Percentiles rank a stretch among this genome's conserved stretches.
Evolutionary conservation across 2,888 invertebrate species (phyloP).

Genomic region (Minunthozetes semirufus): DNA sequence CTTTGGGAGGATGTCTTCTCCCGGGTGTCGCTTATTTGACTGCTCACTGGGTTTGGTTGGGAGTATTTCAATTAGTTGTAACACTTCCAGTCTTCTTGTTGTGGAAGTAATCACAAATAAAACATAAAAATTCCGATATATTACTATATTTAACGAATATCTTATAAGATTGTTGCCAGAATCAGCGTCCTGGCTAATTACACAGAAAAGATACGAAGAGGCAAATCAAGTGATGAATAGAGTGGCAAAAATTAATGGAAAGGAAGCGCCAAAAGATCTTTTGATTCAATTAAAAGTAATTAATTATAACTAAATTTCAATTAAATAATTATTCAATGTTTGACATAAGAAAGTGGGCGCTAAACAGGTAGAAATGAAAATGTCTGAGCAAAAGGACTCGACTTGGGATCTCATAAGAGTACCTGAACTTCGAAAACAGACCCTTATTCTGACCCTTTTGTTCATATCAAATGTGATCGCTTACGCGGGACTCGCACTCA

Average conservation of each 20-base stretch:
- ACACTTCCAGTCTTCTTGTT: background rate
- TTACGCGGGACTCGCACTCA: constrained; percentile 46
- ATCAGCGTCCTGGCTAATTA: constrained; percentile 43
- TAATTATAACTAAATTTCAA: background rate
- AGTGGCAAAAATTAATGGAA: constrained; percentile 40
- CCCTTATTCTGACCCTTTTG: constrained; percentile 14
- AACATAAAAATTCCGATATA: too few relatives aligned
- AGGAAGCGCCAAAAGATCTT: constrained; percentile 28
- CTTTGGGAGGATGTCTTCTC: constrained; percentile 29
- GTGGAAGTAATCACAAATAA: constrained; percentile 9
- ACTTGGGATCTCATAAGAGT: constrained; percentile 7
- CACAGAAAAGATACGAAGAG: constrained; percentile 41
- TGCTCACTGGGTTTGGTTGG: constrained; percentile 21
- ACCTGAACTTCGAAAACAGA: constrained; percentile 19
- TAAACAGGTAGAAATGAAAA: constrained; percentile 4
- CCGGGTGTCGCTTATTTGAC: constrained; percentile 26
- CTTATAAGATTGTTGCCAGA: constrained; percentile 43
- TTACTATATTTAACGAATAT: background rate
- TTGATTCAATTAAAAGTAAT: constrained; percentile 30
- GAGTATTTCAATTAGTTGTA: constrained; percentile 19
- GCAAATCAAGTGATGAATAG: constrained; percentile 39
- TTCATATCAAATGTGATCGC: constrained; percentile 39
- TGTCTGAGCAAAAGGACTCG: background rate
- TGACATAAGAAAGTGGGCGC: background rate
- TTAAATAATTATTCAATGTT: background rate